Conservation (phyloP, 2,797 vertebrate species). For the Pachyuromys duprasi region DNA sequence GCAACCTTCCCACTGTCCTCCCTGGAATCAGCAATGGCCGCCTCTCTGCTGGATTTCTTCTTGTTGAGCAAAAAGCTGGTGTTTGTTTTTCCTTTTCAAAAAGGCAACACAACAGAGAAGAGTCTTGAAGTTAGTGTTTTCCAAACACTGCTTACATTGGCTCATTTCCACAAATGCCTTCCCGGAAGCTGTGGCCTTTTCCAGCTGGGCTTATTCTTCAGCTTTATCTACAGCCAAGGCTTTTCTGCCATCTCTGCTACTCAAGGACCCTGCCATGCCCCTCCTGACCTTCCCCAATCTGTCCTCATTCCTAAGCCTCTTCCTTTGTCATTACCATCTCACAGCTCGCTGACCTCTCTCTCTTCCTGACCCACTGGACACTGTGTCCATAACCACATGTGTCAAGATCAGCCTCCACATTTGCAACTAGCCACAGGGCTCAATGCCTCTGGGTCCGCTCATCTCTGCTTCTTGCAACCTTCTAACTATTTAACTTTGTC, state of each 20-base stretch:
- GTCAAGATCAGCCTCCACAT: background rate
- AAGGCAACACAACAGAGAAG: background rate
- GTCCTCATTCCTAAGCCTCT: background rate
- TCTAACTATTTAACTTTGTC: background rate
- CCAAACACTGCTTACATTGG: background rate
- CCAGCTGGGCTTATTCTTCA: background rate
- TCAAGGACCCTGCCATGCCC: background rate
- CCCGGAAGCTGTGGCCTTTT: fast-evolving
- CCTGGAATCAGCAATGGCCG: background rate
- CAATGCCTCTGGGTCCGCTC: fast-evolving
- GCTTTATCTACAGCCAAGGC: background rate
- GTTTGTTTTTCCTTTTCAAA: background rate
- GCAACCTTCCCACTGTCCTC: background rate
- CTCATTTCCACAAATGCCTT: background rate
- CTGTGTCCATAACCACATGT: fast-evolving
- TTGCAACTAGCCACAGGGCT: background rate
- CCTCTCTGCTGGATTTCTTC: background rate
- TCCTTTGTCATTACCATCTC: background rate
- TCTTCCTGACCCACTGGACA: background rate
- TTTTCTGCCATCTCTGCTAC: background rate
- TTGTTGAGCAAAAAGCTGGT: background rate
- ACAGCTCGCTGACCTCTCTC: background rate
- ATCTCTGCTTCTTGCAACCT: background rate
- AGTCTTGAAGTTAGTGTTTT: background rate
- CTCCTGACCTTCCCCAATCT: background rate